Evolutionary conservation across 2,113 vertebrate species (phyloP), one percentile per base, ranked within the genome.

Genomic region (Leptosomus discolor): DNA sequence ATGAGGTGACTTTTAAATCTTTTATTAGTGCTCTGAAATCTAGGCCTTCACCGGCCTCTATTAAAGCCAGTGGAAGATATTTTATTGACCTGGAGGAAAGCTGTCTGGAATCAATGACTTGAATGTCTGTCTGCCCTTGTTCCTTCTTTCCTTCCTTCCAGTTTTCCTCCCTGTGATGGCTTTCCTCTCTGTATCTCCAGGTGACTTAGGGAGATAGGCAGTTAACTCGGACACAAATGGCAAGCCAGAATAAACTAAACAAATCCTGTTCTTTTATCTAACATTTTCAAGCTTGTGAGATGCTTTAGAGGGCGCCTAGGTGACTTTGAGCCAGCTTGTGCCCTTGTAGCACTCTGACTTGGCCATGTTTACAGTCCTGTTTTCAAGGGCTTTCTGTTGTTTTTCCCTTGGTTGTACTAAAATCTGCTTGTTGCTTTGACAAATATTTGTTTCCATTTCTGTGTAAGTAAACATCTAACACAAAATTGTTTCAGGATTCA

Each of bases 361-460:
- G 83, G 71, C 73, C 1, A 0, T 39, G 37, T 80, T 92, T 95
- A 74, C 94, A 70, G 43, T 41, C 56, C 61, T 3, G 0, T 85
- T 96, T 95, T 81, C 88, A 69, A 84, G 34, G 51, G 30, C 58
- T 96, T 68, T 79, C 36, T 73, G 32, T 45, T 86, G 29, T n/a
- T 94, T 88, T 77, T 46, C 27, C 80, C 48, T 75, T 61, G 61
- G 32, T 60, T 94, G 48, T 79, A 67, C 80, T 71, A 54, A 94
- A 95, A 88, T 30, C 50, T 79, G 60, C 64, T 92, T 61, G 41
- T 96, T 96, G 76, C 68, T 45, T 78, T 92, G 91, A 75, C 71
- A 96, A 96, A 97, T 97, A 97, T 88, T 94, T 94, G 81, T 90
- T 92, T 95, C 88, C 8, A 5, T 51, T 92, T 88, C 41, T 13